Evolutionary conservation across 2,797 vertebrate species (phyloP), one percentile per base, ranked within the genome.

Genomic region (Pseudotriccus pelzelni): DNA sequence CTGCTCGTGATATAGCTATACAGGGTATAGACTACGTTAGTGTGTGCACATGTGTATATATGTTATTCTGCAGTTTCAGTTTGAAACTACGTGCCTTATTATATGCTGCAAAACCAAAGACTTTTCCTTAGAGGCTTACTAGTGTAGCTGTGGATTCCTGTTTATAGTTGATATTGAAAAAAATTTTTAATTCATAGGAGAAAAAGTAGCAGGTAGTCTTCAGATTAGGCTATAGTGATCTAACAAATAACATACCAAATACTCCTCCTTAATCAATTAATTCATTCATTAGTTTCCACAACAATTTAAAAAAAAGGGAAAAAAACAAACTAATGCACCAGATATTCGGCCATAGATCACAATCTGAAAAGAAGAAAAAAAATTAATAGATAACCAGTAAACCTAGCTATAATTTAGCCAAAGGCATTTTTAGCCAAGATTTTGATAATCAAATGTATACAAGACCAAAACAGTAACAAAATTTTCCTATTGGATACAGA

Each of bases 301-400:
- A 52, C 43, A 37, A 84, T 47, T 66, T 12, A 36, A 53, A 69
- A 52, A 63, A 43, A 56, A 63, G 28, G 9, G 12, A 2, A 44
- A 70, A 63, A 39, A 0, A 0, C 5, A 49, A 80, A 50, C 3
- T 13, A 68, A 69, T 5, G 1, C 5, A 62, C 1, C 3, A 76
- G 20, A 69, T 79, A 92, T 21, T 72, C 24, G 90, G 37, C 8
- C 39, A 75, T 2, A 30, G 25, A 76, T 43, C 12, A 62, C 7
- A 47, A 64, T 44, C 23, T 36, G 17, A 43, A 87, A 89, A 32
- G 12, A 78, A 67, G 3, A 32, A 93, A 70, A 70, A 76, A 43
- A n/a, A 5, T 0, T 11, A 60, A 44, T 8, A 78, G 20, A 4
- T 5, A 67, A 53, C 8, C 12, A 79, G 18, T 7, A 73, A 88